These are phyloP conservation scores for Epizoanthus fatuus DNA, from an alignment of 92 coral and sea anemone genomes.

Conservation along the genomic window DNA sequence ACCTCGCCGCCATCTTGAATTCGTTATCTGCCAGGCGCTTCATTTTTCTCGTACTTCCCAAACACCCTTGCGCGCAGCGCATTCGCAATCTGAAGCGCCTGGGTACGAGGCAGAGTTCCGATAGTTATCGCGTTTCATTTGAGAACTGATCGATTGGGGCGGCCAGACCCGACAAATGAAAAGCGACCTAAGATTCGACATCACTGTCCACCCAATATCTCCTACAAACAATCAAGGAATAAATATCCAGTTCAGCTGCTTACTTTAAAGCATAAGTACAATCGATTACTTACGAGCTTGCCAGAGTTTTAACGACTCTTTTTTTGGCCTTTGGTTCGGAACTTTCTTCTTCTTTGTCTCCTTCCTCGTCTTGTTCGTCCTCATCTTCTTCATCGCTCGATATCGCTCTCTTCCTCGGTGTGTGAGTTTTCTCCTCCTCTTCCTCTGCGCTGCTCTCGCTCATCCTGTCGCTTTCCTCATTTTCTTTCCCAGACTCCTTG, in stretches of 20 bases:
- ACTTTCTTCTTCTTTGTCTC: slow-evolving; percentile 45
- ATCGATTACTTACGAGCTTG: slow-evolving; percentile 88
- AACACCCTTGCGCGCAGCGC: no score
- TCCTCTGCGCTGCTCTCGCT: slow-evolving; percentile 32
- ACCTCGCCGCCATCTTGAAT: no score
- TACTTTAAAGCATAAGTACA: not conserved
- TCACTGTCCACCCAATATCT: no score
- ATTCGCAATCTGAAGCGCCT: no score
- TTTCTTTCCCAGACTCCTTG: slow-evolving; percentile 10
- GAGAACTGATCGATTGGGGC: no score
- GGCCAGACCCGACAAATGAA: no score
- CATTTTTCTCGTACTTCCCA: no score
- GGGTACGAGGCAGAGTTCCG: no score
- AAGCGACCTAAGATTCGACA: no score
- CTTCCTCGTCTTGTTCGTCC: slow-evolving; percentile 13
- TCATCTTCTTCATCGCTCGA: slow-evolving; percentile 45
- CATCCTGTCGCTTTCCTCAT: not conserved
- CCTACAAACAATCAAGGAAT: not conserved
- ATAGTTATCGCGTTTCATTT: no score
- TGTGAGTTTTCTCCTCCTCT: slow-evolving; percentile 38
- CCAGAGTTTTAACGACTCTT: slow-evolving; percentile 76
- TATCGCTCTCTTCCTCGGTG: slow-evolving; percentile 36
- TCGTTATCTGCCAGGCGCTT: no score
- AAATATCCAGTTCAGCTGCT: not conserved
- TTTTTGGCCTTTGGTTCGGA: slow-evolving; percentile 77